These are phyloP conservation scores for Sylvicola fuscatus DNA, from an alignment of 2,888 invertebrate species.

Conservation along the genomic window DNA sequence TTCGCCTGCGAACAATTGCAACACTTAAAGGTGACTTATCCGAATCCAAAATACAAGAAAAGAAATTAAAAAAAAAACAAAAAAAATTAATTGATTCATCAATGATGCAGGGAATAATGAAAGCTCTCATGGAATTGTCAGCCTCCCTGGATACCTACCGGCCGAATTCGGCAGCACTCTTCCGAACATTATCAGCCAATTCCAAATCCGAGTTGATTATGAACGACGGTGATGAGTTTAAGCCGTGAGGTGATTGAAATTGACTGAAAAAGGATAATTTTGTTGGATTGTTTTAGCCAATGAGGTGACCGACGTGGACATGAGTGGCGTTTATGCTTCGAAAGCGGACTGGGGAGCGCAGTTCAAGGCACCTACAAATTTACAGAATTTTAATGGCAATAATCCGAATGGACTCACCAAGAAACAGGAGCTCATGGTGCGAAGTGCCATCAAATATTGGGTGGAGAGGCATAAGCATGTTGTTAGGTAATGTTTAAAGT, in stretches of 20 bases:
- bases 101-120: conserved; percentile 46
- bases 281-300: conserved; percentile 15
- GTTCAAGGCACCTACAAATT: conserved; percentile 40
- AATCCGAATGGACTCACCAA: conserved; percentile 64
- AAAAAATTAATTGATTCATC: background rate
- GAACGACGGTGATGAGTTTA: conserved; percentile 25
- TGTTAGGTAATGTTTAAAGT: conserved; percentile 44
- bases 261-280: conserved; percentile 1
- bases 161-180: conserved; percentile 50
- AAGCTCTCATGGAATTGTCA: conserved; percentile 68
- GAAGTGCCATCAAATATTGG: conserved; percentile 79
- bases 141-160: conserved; percentile 58
- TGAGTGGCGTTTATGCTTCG: conserved; percentile 54
- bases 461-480: conserved; percentile 77
- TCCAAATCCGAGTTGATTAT: conserved; percentile 23
- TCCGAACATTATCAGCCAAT: conserved; percentile 32
- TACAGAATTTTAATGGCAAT: conserved; percentile 36
- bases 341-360: conserved; percentile 60
- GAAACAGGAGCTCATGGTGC: conserved; percentile 66
- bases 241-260: background rate
- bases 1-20: conserved; percentile 73
- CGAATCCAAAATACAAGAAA: too few relatives aligned
- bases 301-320: conserved; percentile 39
- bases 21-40: conserved; percentile 50
- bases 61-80: too few relatives aligned